Conservation (phyloP, 2,797 vertebrate species). For the Eptatretus atami region DNA sequence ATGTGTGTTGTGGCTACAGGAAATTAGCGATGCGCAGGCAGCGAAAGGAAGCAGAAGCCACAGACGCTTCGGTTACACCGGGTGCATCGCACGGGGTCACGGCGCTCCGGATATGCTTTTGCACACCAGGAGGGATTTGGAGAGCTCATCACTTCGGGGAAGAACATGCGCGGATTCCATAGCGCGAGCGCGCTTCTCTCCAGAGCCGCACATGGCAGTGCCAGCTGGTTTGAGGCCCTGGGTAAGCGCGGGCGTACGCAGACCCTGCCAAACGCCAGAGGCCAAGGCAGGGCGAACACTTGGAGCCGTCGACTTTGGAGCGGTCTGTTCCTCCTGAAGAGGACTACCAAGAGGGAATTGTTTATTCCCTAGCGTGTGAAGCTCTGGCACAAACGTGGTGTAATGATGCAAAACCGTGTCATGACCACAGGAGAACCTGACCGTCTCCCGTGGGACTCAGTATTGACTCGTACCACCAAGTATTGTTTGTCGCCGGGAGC, state of each 20-base stretch:
- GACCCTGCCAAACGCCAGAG: too few relatives aligned
- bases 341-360: too few relatives aligned
- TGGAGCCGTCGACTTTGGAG: too few relatives aligned
- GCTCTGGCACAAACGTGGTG: too few relatives aligned
- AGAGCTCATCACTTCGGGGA: slow-evolving; percentile 40
- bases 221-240: slow-evolving; percentile 3
- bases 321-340: too few relatives aligned
- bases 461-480: too few relatives aligned
- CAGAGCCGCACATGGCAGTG: background rate
- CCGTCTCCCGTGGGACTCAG: too few relatives aligned
- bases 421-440: too few relatives aligned
- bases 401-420: too few relatives aligned
- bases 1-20: slow-evolving; percentile 10
- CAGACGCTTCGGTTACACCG: slow-evolving; percentile 18
- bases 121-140: slow-evolving; percentile 39
- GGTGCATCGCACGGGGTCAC: slow-evolving; percentile 27
- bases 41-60: slow-evolving; percentile 20
- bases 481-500: too few relatives aligned
- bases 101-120: slow-evolving; percentile 33
- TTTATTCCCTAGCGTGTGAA: too few relatives aligned
- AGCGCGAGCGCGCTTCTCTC: slow-evolving; percentile 16
- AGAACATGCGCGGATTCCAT: slow-evolving; percentile 30
- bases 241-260: background rate
- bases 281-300: too few relatives aligned
- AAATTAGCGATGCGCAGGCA: slow-evolving; percentile 22